Base-by-base conservation (phyloP, 2,113 vertebrate species). In the Okapia johnstoni region DNA sequence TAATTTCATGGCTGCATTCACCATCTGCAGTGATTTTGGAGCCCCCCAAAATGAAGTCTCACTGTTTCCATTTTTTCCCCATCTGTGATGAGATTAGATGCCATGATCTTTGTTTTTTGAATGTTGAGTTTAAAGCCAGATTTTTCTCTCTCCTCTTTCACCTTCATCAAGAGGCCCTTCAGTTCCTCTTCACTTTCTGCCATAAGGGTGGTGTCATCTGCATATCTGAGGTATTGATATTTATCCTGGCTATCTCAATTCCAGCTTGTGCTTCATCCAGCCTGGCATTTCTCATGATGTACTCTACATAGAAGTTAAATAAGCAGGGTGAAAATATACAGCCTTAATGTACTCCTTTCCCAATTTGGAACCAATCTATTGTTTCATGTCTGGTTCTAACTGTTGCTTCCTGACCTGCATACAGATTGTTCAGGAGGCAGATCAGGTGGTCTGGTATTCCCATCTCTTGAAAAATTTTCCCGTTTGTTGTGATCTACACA, bases 131-230 rank as follows among this genome's bases (percentile, higher is more conserved):
- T 63, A 4, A 63, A 63, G 61, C 33, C 61, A 63, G 3, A 30
- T 2, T 63, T 63, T 63, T 63, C 16, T 17, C 16, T 17, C 33
- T n/a, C 61, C 61, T 63, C 61, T 63, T 9, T 63, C 16, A n/a
- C 7, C n/a, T 63, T n/a, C 61, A n/a, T n/a, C 33, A 63, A n/a
- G 1, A 63, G 2, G 16, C 7, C n/a, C 1, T 63, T 63, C 0
- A 63, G 61, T n/a, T 9, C 33, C 33, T 63, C 61, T 63, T 63
- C 61, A 63, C 15, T 63, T 63, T 63, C 61, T 66, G 61, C 16
- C 7, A 66, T 66, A 66, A 9, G 7, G 7, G 7, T 66, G 16
- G 16, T 0, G 0, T 63, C 61, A 63, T 8, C 61, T 33, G 30
- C 60, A 16, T 33, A 63, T 63, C 60, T 61, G 28, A 61, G 28